phyloP scores from a whole-genome alignment of 1,140 invertebrate genomes.

The Macrostomum lignano region DNA sequence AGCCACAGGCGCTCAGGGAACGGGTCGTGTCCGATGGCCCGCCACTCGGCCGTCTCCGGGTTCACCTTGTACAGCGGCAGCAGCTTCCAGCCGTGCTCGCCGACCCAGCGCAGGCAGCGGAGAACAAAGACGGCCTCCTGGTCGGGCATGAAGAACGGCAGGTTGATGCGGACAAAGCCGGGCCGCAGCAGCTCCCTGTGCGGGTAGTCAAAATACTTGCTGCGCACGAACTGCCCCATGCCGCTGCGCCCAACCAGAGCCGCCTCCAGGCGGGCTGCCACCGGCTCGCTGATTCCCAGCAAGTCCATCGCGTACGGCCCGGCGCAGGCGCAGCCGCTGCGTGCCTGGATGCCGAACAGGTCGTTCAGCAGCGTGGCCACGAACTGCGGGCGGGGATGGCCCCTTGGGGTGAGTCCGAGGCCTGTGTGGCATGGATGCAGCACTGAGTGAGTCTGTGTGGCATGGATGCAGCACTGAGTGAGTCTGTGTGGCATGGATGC shows the following conservation, averaged over 20 bases:
- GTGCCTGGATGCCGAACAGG: slow-evolving; percentile 59
- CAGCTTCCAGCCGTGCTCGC: slow-evolving; percentile 57
- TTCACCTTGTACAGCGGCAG: slow-evolving; percentile 57
- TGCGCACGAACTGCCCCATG: background rate
- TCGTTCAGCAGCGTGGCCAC: slow-evolving; percentile 58
- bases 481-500: too few relatives aligned
- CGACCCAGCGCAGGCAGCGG: slow-evolving; percentile 54
- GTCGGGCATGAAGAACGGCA: slow-evolving; percentile 55
- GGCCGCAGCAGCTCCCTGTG: slow-evolving; percentile 26
- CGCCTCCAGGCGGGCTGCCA: background rate
- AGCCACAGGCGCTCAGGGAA: too few relatives aligned
- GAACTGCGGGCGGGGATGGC: slow-evolving; percentile 45
- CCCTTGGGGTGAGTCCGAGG: slow-evolving; percentile 16
- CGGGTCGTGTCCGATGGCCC: too few relatives aligned
- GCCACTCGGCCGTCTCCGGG: slow-evolving; percentile 60
- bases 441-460: background rate
- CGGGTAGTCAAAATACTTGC: background rate
- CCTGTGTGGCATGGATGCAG: background rate
- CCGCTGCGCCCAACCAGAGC: background rate
- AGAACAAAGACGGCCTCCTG: slow-evolving; percentile 45
- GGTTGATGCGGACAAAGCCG: slow-evolving; percentile 51
- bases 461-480: background rate
- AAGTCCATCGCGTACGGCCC: slow-evolving; percentile 39
- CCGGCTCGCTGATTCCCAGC: background rate
- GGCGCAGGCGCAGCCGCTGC: slow-evolving; percentile 53